A percentile compares a stretch with the other conserved stretches of the same genome.
phyloP scores from a whole-genome alignment of 2,888 invertebrate species.

The Cerceris ruficornis region DNA sequence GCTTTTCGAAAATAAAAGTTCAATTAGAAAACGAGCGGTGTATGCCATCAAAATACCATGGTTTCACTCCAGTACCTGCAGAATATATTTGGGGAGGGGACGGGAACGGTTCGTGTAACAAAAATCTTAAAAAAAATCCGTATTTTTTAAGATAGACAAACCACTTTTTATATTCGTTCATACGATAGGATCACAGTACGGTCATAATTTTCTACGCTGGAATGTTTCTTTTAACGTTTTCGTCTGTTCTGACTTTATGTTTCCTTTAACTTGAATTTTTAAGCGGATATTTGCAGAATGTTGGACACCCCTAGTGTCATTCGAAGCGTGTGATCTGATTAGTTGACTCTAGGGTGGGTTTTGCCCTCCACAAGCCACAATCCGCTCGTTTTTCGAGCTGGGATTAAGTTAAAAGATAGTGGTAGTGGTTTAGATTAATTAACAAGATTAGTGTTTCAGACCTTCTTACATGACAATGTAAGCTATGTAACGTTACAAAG shows the following conservation, averaged over 20 bases:
- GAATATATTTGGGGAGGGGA: no score
- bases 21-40: neutral
- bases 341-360: constrained; percentile 77
- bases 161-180: no score
- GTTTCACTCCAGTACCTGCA: no score
- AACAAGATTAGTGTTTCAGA: constrained; percentile 40
- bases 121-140: no score
- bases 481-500: constrained; percentile 20
- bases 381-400: constrained; percentile 66
- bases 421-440: constrained; percentile 40
- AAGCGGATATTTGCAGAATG: constrained; percentile 65
- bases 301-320: constrained; percentile 77
- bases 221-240: neutral
- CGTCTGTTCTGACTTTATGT: neutral
- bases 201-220: neutral
- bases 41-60: neutral
- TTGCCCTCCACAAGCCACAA: constrained; percentile 75
- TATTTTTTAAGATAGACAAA: no score
- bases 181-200: no score
- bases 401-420: constrained; percentile 61
- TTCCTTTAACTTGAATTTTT: constrained; percentile 43
- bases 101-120: no score
- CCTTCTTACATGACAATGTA: constrained; percentile 45
- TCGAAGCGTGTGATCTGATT: constrained; percentile 79
- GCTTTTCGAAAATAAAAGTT: constrained; percentile 11